Percentiles rank a stretch among this genome's conserved stretches.
These are phyloP conservation scores for Tiphia femorata DNA, from an alignment of 2,888 invertebrate genomes.

Conservation along the genomic window DNA sequence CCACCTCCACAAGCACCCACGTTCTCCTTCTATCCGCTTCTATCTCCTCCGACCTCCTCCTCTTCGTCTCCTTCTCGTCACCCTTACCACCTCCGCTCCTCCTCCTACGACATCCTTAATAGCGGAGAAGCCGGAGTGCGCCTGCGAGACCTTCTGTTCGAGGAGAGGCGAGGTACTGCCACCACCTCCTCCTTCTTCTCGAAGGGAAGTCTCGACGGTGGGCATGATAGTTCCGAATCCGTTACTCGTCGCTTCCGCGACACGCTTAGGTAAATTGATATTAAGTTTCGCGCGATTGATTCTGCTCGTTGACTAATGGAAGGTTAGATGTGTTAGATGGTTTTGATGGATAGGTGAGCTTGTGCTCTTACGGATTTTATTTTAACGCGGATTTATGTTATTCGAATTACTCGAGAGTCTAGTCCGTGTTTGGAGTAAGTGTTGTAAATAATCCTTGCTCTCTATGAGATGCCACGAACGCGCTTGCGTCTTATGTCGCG, in stretches of 20 bases:
- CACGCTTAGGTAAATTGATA: too few species aligned
- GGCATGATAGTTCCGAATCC: slow-evolving; percentile 38
- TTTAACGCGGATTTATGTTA: too few species aligned
- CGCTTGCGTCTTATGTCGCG: slow-evolving; percentile 9
- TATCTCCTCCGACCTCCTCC: background rate
- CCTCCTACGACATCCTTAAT: background rate
- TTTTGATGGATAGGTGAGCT: too few species aligned
- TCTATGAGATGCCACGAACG: too few species aligned
- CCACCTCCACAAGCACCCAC: background rate
- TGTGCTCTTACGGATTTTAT: too few species aligned
- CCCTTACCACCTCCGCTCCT: background rate
- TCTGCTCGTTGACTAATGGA: too few species aligned
- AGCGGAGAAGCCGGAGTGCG: slow-evolving; percentile 2
- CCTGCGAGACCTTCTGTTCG: slow-evolving; percentile 26
- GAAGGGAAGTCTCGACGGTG: slow-evolving; percentile 35
- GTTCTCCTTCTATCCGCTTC: background rate
- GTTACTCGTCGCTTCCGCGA: too few species aligned
- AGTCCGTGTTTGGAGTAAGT: too few species aligned
- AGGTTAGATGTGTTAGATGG: too few species aligned
- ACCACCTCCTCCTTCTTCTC: slow-evolving; percentile 14
- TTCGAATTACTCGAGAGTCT: too few species aligned
- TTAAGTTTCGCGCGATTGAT: too few species aligned
- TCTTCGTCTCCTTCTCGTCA: background rate
- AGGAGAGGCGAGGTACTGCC: slow-evolving; percentile 1
- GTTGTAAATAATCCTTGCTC: too few species aligned